Evolutionary conservation across 2,797 vertebrate species (phyloP).

Genomic region (Nannoperca obscura): DNA sequence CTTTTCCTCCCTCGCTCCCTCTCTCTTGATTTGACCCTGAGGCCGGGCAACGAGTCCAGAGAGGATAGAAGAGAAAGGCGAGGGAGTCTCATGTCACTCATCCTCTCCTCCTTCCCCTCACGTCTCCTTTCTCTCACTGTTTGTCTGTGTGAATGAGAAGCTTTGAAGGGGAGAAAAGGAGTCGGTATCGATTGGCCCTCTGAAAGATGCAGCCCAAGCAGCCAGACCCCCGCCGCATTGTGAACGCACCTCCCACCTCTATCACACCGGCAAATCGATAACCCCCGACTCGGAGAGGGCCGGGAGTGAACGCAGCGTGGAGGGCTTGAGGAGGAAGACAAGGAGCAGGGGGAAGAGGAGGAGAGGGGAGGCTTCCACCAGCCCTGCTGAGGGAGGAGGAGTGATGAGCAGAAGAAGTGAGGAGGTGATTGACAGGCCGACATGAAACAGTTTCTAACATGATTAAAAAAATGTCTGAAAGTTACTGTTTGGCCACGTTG

Average conservation of each 20-base stretch:
- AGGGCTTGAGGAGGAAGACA: slow-evolving; percentile 54
- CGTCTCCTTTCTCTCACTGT: slow-evolving; percentile 68
- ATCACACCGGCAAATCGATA: slow-evolving; percentile 78
- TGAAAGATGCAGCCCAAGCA: slow-evolving; percentile 81
- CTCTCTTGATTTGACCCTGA: slow-evolving; percentile 41
- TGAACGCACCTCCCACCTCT: slow-evolving; percentile 76
- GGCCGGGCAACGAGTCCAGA: slow-evolving; percentile 29
- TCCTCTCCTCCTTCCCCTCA: slow-evolving; percentile 52
- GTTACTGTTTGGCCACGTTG: not conserved
- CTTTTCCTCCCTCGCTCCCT: not conserved
- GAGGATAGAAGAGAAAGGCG: slow-evolving; percentile 41
- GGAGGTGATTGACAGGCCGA: slow-evolving; percentile 68
- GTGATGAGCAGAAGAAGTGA: slow-evolving; percentile 52
- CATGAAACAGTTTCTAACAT: slow-evolving; percentile 20
- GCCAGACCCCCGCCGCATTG: slow-evolving; percentile 76
- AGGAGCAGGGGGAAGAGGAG: slow-evolving; percentile 52
- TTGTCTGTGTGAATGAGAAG: slow-evolving; percentile 79
- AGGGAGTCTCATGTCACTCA: slow-evolving; percentile 56
- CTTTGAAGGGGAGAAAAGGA: slow-evolving; percentile 83
- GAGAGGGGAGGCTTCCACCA: slow-evolving; percentile 55
- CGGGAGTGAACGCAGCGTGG: slow-evolving; percentile 41
- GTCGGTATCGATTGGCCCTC: slow-evolving; percentile 80
- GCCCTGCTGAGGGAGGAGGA: slow-evolving; percentile 38
- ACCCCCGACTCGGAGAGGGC: slow-evolving; percentile 45
- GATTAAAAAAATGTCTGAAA: not conserved